These are phyloP conservation scores for Urocitellus parryii DNA, from an alignment of 2,113 vertebrate species.

Conservation along the genomic window DNA sequence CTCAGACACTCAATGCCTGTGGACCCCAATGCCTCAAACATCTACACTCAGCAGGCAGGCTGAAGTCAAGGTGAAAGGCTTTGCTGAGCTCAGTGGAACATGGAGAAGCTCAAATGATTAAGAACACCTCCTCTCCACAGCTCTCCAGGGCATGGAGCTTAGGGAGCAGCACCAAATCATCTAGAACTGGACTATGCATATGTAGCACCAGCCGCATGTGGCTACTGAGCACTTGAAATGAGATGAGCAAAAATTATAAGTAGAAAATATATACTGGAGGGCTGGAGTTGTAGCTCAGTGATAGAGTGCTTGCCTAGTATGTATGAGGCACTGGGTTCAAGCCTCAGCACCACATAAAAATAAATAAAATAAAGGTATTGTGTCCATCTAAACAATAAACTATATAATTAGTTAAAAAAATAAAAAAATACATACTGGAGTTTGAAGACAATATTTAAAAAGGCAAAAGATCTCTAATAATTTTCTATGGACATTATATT, in stretches of 20 bases:
- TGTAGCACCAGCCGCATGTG: accelerated
- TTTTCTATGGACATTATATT: background rate
- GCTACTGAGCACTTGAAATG: background rate
- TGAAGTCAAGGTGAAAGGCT: background rate
- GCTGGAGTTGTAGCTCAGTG: too few species aligned
- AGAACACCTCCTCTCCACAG: background rate
- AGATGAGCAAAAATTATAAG: background rate
- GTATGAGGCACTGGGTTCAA: too few species aligned
- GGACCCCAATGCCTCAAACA: background rate
- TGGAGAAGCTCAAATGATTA: background rate
- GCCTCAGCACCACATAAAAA: too few species aligned
- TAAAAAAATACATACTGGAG: background rate
- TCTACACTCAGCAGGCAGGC: background rate
- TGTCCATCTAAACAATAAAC: too few species aligned
- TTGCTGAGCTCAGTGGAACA: background rate
- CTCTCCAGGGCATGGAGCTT: background rate
- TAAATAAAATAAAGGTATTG: too few species aligned
- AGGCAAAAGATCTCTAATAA: slow-evolving; percentile 8
- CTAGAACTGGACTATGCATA: background rate
- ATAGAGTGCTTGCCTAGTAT: too few species aligned
- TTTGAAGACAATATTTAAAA: background rate
- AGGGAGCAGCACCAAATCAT: background rate
- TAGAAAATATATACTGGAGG: background rate
- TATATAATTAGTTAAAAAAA: too few species aligned
- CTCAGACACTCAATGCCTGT: background rate